Conservation (phyloP, 2,888 invertebrate species). For the Caenorhabditis drosophilae region DNA sequence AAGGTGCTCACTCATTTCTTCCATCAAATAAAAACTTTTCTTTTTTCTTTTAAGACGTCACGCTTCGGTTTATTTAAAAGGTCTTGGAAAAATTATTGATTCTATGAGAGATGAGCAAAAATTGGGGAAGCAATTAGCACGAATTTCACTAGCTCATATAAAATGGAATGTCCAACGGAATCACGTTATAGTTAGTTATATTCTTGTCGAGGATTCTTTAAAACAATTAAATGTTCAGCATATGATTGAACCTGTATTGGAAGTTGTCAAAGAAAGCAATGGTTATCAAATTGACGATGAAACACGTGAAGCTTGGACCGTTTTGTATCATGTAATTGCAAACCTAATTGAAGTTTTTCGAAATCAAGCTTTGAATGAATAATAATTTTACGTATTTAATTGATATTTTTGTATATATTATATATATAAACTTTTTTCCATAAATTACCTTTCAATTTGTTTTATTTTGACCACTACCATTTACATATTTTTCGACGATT, state of each 20-base stretch:
- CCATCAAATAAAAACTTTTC: neutral
- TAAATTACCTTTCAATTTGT: neutral
- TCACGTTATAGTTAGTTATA: conserved; percentile 57
- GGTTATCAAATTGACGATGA: conserved; percentile 44
- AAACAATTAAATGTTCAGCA: conserved; percentile 43
- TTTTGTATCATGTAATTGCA: conserved; percentile 65
- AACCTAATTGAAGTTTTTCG: conserved; percentile 62
- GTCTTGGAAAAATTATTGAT: conserved; percentile 60
- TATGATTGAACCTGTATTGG: conserved; percentile 62
- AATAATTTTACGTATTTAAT: neutral
- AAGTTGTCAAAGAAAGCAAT: conserved; percentile 45
- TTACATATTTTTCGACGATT: neutral
- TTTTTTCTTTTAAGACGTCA: conserved; percentile 39
- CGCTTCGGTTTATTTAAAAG: conserved; percentile 59
- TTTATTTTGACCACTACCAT: too few species aligned
- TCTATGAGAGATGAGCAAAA: conserved; percentile 60
- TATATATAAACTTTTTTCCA: neutral
- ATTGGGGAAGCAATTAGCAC: conserved; percentile 46
- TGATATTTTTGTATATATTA: neutral
- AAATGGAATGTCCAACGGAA: conserved; percentile 64
- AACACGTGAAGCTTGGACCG: conserved; percentile 58
- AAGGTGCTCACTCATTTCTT: conserved; percentile 12
- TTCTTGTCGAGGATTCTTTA: neutral
- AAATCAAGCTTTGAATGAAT: conserved; percentile 19
- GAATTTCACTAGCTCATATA: conserved; percentile 63